Evolutionary conservation across 2,113 vertebrate species (phyloP), one percentile per base, ranked within the genome.

Genomic region (Tor tambroides): DNA sequence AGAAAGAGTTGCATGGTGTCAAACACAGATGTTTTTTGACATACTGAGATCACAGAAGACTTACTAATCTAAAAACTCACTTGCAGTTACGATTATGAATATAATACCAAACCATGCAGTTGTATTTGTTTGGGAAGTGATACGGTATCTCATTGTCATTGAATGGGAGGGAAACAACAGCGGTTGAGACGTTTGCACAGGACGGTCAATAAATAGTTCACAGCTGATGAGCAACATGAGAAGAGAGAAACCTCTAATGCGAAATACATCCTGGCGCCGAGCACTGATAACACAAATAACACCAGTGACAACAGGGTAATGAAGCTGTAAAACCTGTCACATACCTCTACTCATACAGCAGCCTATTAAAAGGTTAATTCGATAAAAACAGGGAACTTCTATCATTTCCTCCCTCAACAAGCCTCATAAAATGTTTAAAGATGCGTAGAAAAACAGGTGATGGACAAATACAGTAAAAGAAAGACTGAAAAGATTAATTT

Each of bases 151-250:
- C 23, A n/a, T n/a, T n/a, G n/a, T 41, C 51, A 54, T 35, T 78
- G 80, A 23, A 56, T 77, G 83, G 19, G 85, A 79, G 86, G 86
- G 89, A 79, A 89, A 78, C 76, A 90, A 80, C 85, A 78, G 85
- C 82, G 65, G 91, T 91, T 90, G 88, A 88, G 59, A 35, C 51
- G 72, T 80, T 78, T 84, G 82, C 69, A 59, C 43, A 26, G 83
- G 82, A 56, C 82, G 69, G 87, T 85, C 86, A 89, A 91, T 90
- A 91, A 92, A 93, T 88, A 92, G 91, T 92, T 89, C 90, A 90
- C 93, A 94, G 93, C 94, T 94, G 93, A 93, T 92, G 89, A 88
- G 93, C 91, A 94, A 93, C 91, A 88, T 92, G 93, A 94, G 93
- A 94, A 91, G 93, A 92, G 89, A 82, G 83, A 92, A 92, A 92